Percentiles rank a stretch among this genome's conserved stretches.
Evolutionary conservation across 2,797 vertebrate genomes (phyloP).

Genomic region (Atherinosoma microstoma): DNA sequence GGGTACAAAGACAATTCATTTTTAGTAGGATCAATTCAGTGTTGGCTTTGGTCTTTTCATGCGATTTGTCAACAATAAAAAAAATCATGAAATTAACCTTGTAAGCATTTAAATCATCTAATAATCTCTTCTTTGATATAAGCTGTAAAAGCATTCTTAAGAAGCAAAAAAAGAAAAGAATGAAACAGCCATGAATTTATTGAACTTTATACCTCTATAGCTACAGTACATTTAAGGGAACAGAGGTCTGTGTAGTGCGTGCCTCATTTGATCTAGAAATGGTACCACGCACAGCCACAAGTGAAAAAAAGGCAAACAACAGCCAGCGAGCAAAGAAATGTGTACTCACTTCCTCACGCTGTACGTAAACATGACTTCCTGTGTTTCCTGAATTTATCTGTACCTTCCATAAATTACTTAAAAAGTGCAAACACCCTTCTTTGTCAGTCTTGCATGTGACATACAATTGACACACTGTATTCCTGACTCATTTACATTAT

Average conservation of each 20-base stretch:
- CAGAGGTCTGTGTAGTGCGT: constrained; percentile 35
- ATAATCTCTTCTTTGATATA: constrained; percentile 26
- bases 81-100: neutral
- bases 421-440: constrained; percentile 68
- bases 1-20: constrained; percentile 16
- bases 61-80: neutral
- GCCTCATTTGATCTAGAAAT: constrained; percentile 52
- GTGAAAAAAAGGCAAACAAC: constrained; percentile 55
- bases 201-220: constrained; percentile 37
- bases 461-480: constrained; percentile 56
- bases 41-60: constrained; percentile 1
- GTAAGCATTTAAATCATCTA: constrained; percentile 21
- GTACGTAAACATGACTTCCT: constrained; percentile 60
- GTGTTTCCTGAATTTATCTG: constrained; percentile 55
- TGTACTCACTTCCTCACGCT: constrained; percentile 47
- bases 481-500: constrained; percentile 43
- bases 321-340: constrained; percentile 53
- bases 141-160: constrained; percentile 57
- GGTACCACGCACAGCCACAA: constrained; percentile 44
- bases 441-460: constrained; percentile 60
- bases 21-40: constrained; percentile 3
- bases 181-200: constrained; percentile 47
- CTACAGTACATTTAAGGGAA: constrained; percentile 37
- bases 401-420: constrained; percentile 53
- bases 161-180: constrained; percentile 47